phyloP scores from a whole-genome alignment of 2,888 invertebrate genomes.

The Anarsia innoxiella region DNA sequence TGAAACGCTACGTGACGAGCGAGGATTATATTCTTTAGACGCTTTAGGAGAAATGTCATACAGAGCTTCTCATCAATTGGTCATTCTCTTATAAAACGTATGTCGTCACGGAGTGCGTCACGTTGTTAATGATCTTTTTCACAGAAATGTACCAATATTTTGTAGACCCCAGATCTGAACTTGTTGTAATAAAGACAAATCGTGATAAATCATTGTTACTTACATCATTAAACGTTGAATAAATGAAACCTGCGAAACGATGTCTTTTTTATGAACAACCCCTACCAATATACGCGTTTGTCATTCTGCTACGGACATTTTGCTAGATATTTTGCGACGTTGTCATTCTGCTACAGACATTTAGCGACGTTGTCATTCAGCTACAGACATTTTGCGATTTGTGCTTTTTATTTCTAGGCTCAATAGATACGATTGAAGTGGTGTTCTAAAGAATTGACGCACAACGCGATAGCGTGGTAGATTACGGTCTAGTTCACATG shows the following conservation, averaged over 20 bases:
- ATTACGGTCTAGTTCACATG: too few species aligned
- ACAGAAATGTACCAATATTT: slow-evolving; percentile 29
- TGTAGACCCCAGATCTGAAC: slow-evolving; percentile 54
- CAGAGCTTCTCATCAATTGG: too few species aligned
- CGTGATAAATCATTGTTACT: slow-evolving; percentile 68
- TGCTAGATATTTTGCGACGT: neutral
- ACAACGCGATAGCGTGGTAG: too few species aligned
- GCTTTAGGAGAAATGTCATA: too few species aligned
- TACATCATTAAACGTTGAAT: slow-evolving; percentile 56
- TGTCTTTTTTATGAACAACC: slow-evolving; percentile 16
- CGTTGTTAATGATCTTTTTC: slow-evolving; percentile 16
- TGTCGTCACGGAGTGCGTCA: slow-evolving; percentile 1
- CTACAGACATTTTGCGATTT: neutral
- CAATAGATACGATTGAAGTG: too few species aligned
- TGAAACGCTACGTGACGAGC: too few species aligned
- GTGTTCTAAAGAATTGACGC: too few species aligned
- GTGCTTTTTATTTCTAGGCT: neutral
- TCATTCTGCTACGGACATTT: too few species aligned
- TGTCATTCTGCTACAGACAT: neutral
- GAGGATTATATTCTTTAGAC: too few species aligned
- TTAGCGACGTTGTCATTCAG: neutral
- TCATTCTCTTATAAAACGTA: too few species aligned
- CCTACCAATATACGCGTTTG: neutral
- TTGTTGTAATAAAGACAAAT: slow-evolving; percentile 62
- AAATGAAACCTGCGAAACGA: slow-evolving; percentile 38